Percentiles rank a stretch among this genome's conserved stretches.
Evolutionary conservation across 2,113 vertebrate genomes (phyloP).

Genomic region (Paradisaea rubra): DNA sequence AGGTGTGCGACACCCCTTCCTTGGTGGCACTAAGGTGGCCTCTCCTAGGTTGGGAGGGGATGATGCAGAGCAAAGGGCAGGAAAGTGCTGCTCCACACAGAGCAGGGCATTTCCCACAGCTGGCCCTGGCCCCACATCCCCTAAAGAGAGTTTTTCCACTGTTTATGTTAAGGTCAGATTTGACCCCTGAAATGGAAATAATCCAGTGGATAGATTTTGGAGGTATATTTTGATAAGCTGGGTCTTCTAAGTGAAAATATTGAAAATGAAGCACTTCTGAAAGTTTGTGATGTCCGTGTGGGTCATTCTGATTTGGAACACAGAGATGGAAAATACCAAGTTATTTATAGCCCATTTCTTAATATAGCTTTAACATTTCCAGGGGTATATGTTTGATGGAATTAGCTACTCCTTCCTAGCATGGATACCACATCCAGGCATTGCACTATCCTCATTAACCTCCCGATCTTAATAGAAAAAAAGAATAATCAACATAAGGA

Average conservation of each 20-base stretch:
- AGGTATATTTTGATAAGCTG: neutral
- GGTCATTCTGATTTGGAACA: neutral
- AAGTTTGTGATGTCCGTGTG: conserved; percentile 10
- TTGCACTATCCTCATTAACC: conserved; percentile 62
- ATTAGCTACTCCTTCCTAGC: conserved; percentile 24
- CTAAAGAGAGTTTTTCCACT: neutral
- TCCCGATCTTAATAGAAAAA: neutral
- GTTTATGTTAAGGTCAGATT: neutral
- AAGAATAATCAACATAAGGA: conserved; percentile 50
- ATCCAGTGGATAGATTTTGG: neutral
- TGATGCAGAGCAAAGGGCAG: neutral
- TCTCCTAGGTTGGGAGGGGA: fast-evolving
- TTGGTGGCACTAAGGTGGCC: neutral
- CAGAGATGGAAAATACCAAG: neutral
- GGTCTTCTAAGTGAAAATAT: neutral
- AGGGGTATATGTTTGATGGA: conserved; percentile 17
- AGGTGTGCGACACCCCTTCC: neutral
- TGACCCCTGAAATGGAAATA: neutral
- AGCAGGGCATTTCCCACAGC: neutral
- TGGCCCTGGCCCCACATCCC: neutral
- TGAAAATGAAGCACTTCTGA: neutral
- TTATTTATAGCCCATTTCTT: conserved; percentile 49
- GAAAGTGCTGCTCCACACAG: neutral
- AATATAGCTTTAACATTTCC: conserved; percentile 45
- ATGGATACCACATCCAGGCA: neutral